phyloP scores from a whole-genome alignment of 2,888 invertebrate species.

The Amphipoea oculea region DNA sequence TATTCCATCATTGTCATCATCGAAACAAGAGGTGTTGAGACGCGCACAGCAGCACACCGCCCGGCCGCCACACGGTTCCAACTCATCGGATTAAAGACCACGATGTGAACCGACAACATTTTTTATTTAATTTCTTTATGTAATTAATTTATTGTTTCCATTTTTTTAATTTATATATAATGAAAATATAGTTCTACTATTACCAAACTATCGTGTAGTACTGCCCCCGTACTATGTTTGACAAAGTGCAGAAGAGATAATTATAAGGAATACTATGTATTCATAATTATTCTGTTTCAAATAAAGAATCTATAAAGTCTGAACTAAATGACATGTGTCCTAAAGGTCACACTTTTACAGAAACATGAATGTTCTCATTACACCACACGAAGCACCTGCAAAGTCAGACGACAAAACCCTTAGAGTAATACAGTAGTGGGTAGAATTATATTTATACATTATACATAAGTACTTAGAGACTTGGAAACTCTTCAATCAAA shows the following conservation, averaged over 20 bases:
- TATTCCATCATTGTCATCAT: slow-evolving; percentile 61
- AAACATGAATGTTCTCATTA: slow-evolving; percentile 82
- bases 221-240: slow-evolving; percentile 75
- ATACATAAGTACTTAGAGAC: slow-evolving; percentile 22
- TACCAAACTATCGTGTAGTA: slow-evolving; percentile 82
- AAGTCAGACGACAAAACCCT: slow-evolving; percentile 42
- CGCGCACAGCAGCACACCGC: slow-evolving; percentile 70
- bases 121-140: slow-evolving; percentile 86
- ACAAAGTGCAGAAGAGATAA: slow-evolving; percentile 57
- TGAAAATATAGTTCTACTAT: slow-evolving; percentile 90
- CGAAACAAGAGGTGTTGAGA: slow-evolving; percentile 61
- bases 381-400: slow-evolving; percentile 67
- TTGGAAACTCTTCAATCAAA: slow-evolving; percentile 24
- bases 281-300: slow-evolving; percentile 80
- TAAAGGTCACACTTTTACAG: slow-evolving; percentile 77
- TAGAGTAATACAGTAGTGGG: slow-evolving; percentile 6
- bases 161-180: slow-evolving; percentile 89
- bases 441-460: slow-evolving; percentile 54
- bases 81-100: slow-evolving; percentile 78
- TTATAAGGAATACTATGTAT: slow-evolving; percentile 85
- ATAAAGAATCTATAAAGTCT: slow-evolving; percentile 86
- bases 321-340: slow-evolving; percentile 82
- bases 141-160: slow-evolving; percentile 89
- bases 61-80: slow-evolving; percentile 79
- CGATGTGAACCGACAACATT: slow-evolving; percentile 82